phyloP scores from a whole-genome alignment of 2,888 invertebrate genomes.

The Norana najaformis region DNA sequence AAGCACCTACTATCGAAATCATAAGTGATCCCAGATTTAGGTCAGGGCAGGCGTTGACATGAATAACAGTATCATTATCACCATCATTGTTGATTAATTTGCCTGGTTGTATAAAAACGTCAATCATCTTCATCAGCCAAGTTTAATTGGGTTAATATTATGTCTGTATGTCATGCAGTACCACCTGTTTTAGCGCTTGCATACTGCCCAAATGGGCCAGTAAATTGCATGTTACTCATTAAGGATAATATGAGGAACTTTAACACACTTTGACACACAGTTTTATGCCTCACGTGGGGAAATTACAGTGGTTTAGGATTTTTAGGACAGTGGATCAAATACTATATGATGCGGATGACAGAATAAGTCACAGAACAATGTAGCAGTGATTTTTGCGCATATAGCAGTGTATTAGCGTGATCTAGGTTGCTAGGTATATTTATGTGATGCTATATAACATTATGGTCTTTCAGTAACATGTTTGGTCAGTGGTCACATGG shows the following conservation, averaged over 20 bases:
- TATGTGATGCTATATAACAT: no score
- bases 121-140: neutral
- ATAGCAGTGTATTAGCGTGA: no score
- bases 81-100: neutral
- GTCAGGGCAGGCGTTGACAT: neutral
- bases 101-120: neutral
- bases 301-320: no score
- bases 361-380: neutral
- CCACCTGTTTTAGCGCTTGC: neutral
- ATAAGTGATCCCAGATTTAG: neutral
- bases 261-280: no score
- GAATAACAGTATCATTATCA: neutral
- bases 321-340: slow-evolving; percentile 13
- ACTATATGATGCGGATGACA: neutral
- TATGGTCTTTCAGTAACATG: no score
- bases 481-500: no score
- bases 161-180: neutral
- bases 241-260: no score
- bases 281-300: neutral
- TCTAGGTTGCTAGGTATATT: no score
- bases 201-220: neutral
- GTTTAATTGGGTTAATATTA: neutral
- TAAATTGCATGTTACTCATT: neutral
- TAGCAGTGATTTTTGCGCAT: no score
- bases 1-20: slow-evolving; percentile 2